A percentile compares a stretch with the other conserved stretches of the same genome.
Conservation (phyloP, 2,113 vertebrate genomes). For the Elephantulus edwardii region DNA sequence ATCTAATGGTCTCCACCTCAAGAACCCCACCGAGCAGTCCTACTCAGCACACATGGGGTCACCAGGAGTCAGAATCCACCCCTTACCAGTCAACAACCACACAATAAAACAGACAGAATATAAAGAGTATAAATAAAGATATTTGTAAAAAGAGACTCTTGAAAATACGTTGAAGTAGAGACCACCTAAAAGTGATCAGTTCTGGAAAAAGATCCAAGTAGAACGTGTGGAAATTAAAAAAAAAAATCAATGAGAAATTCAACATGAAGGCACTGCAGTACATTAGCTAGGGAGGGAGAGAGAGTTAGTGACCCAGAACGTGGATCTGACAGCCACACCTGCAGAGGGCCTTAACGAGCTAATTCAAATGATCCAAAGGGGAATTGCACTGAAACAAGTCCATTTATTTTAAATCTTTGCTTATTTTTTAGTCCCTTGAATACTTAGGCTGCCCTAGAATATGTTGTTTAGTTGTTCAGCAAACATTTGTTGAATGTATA, state of each 20-base stretch:
- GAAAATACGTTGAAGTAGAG: neutral
- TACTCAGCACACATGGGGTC: neutral
- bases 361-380: neutral
- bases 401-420: neutral
- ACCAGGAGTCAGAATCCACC: too few relatives aligned
- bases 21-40: too few relatives aligned
- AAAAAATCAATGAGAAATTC: neutral
- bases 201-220: neutral
- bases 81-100: neutral
- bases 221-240: neutral
- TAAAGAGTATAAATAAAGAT: neutral
- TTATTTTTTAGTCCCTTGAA: neutral
- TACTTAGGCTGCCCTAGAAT: neutral
- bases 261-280: neutral
- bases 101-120: neutral
- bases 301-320: neutral
- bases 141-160: neutral
- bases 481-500: neutral
- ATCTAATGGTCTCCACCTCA: neutral
- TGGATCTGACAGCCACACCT: neutral
- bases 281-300: neutral
- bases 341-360: neutral
- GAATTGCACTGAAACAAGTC: neutral
- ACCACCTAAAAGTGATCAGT: neutral
- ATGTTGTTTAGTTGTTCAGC: neutral